Conservation (phyloP, 2,888 invertebrate genomes). For the Aleiodes testaceus region DNA sequence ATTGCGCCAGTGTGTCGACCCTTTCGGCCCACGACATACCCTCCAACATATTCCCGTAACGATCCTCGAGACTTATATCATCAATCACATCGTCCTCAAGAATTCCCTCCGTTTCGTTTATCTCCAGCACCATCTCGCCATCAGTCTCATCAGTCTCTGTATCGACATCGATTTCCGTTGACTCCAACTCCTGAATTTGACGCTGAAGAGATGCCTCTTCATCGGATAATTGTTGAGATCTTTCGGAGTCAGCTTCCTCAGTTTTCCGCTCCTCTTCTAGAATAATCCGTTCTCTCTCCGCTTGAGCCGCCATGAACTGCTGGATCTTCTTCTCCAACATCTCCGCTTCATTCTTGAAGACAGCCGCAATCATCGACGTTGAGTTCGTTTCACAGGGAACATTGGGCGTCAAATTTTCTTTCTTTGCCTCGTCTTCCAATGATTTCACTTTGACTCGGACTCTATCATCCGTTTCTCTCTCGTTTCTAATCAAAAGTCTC, state of each 20-base stretch:
- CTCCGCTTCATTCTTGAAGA: constrained; percentile 70
- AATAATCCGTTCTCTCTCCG: constrained; percentile 70
- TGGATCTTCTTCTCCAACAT: constrained; percentile 70
- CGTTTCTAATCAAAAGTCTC: constrained; percentile 58
- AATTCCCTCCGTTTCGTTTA: constrained; percentile 65
- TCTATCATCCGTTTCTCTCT: constrained; percentile 53
- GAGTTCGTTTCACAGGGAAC: constrained; percentile 63
- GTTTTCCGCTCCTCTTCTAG: constrained; percentile 72
- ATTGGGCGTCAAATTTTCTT: constrained; percentile 44
- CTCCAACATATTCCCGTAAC: constrained; percentile 70
- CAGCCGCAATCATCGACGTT: constrained; percentile 70
- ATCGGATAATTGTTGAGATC: constrained; percentile 79
- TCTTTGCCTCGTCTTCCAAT: constrained; percentile 52
- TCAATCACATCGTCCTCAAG: constrained; percentile 54
- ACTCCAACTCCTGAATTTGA: constrained; percentile 84
- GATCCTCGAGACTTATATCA: constrained; percentile 69
- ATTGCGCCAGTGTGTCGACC: constrained; percentile 84
- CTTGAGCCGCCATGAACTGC: constrained; percentile 71
- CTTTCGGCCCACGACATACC: constrained; percentile 90
- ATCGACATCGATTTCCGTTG: constrained; percentile 84
- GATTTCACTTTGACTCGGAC: constrained; percentile 43
- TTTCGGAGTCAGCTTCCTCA: constrained; percentile 83
- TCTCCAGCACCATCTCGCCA: constrained; percentile 78
- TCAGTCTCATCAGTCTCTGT: constrained; percentile 89
- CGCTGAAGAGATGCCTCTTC: constrained; percentile 85